phyloP scores from a whole-genome alignment of 2,113 vertebrate species.

The Chionis minor region DNA sequence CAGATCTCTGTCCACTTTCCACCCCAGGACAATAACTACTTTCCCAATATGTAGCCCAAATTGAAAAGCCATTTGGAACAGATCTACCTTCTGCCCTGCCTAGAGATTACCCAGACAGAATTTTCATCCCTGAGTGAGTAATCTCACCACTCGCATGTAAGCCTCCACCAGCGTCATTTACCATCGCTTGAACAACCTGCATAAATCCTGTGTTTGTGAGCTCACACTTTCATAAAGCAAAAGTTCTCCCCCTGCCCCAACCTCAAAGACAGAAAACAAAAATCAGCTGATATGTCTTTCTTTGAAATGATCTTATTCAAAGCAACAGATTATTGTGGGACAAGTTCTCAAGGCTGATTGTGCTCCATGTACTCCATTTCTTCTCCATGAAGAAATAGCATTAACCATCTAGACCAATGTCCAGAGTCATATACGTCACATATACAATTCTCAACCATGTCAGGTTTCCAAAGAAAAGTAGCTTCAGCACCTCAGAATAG shows the following conservation, averaged over 20 bases:
- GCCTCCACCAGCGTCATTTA: neutral
- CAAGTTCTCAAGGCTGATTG: neutral
- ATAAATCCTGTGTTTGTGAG: neutral
- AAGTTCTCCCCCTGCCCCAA: neutral
- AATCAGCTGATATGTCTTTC: neutral
- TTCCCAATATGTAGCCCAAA: neutral
- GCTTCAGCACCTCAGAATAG: neutral
- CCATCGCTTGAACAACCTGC: fast-evolving
- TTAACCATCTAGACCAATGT: neutral
- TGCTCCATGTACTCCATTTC: neutral
- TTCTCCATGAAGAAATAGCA: neutral
- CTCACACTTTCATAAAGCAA: neutral
- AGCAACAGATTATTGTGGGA: neutral
- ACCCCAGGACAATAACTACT: neutral
- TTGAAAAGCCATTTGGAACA: neutral
- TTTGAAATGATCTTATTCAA: neutral
- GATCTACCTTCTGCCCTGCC: neutral
- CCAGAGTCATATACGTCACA: neutral
- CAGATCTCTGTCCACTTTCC: neutral
- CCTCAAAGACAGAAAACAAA: neutral
- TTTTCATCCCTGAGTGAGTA: neutral
- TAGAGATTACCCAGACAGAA: neutral
- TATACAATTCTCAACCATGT: neutral
- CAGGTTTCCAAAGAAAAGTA: neutral
- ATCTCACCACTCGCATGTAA: neutral